Base-by-base conservation (phyloP, 2,888 invertebrate genomes). In the Epirrhoe tristata region DNA sequence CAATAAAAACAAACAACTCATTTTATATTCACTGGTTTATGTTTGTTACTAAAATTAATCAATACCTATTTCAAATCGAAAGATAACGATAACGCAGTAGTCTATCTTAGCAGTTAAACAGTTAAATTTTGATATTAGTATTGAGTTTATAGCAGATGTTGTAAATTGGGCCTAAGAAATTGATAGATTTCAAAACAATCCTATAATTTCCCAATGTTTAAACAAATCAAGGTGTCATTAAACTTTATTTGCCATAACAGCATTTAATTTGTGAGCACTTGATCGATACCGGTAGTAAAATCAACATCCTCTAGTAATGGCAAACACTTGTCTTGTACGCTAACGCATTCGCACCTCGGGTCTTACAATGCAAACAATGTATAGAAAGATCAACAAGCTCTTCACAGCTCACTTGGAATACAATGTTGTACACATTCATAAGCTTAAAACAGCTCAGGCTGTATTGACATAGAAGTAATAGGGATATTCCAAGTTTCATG, bases 291-390 rank as follows among this genome's bases (percentile, higher is more conserved):
- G 67, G 50, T 64, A 65, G 50, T 48, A 50, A 58, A 75, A 83
- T 81, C 81, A 86, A 85, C 71, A 83, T 73, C 61, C 79, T 80
- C 67, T 67, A 56, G 69, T 83, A 76, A 75, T 68, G 69, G 56
- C 76, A 83, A 83, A 82, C 75, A 83, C 71, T 77, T 69, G 51
- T 51, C 39, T 12, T 12, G 56, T 46, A 43, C 50, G 67, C 69
- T 75, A 75, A 75, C 73, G 78, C 70, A 72, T 79, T 77, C 75
- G 70, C 77, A 71, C 73, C 73, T 75, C 73, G 7, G 24, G 52
- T 8, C 43, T 5, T 12, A 24, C n/a, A 14, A 24, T 31, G 39
- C 12, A 59, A 53, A 52, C 36, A 52, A 24, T 36, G 7, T 36
- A 58, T 46, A 70, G 51, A 66, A 66, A 72, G 67, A 65, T 52